Percentiles rank a stretch among this genome's conserved stretches.
phyloP scores from a whole-genome alignment of 2,113 vertebrate genomes.

The Procapra przewalskii region DNA sequence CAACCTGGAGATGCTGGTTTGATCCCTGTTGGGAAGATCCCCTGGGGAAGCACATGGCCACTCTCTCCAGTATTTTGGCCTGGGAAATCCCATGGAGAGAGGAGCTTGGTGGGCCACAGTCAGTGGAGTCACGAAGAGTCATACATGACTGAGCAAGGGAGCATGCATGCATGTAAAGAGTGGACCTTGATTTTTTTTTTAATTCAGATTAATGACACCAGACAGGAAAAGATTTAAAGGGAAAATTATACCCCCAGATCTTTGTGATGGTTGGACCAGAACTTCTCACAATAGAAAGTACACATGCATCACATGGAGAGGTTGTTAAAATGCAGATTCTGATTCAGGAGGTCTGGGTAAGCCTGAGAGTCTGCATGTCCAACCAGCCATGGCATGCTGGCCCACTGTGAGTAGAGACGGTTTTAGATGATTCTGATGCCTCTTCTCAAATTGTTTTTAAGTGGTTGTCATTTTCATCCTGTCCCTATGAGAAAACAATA shows the following conservation, averaged over 20 bases:
- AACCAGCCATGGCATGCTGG: too few relatives aligned
- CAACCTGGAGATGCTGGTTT: background rate
- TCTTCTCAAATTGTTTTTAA: background rate
- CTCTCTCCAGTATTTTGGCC: background rate
- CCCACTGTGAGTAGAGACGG: rapidly evolving
- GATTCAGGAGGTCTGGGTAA: background rate
- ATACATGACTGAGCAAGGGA: background rate
- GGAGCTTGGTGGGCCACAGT: background rate
- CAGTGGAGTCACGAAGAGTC: background rate
- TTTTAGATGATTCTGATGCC: background rate
- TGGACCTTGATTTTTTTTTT: background rate
- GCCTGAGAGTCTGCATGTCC: background rate
- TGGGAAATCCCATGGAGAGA: background rate
- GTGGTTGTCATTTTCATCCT: background rate
- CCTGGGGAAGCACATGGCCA: background rate
- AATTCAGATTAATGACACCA: background rate
- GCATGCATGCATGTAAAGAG: background rate
- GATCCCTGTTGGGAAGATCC: background rate
- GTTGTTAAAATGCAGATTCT: background rate
- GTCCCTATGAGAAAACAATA: background rate
- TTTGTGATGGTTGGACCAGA: background rate
- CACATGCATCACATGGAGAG: background rate
- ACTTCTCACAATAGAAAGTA: background rate
- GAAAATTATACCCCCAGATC: background rate
- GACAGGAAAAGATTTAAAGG: background rate